Base-by-base conservation (phyloP, 2,113 vertebrate genomes). In the Aphelocoma coerulescens region DNA sequence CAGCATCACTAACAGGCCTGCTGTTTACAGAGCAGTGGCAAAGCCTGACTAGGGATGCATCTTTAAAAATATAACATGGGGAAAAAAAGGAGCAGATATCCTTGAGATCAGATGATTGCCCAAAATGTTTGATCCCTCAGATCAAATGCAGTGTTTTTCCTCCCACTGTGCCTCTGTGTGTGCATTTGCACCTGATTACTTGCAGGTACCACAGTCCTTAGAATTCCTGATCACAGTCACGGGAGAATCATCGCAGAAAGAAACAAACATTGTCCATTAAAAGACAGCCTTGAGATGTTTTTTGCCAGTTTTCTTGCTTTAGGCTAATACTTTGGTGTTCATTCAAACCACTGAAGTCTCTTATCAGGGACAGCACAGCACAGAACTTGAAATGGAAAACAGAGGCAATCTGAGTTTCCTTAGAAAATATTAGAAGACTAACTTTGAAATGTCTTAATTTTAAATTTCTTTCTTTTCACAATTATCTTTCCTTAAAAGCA, bases 351-450 rank as follows among this genome's bases (percentile, higher is more conserved):
- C 82, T 91, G 90, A 96, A 95, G 90, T 92, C 86, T 92, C 93
- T 97, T 97, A 97, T 96, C 96, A 94, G 91, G 85, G 80, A 91
- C 63, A 84, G 76, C 88, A 73, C 94, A 97, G 94, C 88, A 55
- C 6, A 91, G 69, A 89, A 95, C 23, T 79, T 81, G 77, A 95
- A 96, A 95, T 66, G 48, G 76, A 94, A 94, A 92, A 75, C 48
- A 88, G 0, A 91, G 33, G 58, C 72, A 79, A 77, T 68, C 51
- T 28, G 24, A 93, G 61, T 80, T 95, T 94, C 67, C 63, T 89
- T 51, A 71, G 79, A 97, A 94, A 87, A 46, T 61, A 87, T 49
- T 57, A 66, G 43, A 80, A 88, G 32, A 16, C 37, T 65, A 91
- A 92, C 88, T 93, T 74, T 30, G 80, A 95, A 95, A 93, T 11